Evolutionary conservation across 2,113 vertebrate species (phyloP).

Genomic region (Hemicordylus capensis): DNA sequence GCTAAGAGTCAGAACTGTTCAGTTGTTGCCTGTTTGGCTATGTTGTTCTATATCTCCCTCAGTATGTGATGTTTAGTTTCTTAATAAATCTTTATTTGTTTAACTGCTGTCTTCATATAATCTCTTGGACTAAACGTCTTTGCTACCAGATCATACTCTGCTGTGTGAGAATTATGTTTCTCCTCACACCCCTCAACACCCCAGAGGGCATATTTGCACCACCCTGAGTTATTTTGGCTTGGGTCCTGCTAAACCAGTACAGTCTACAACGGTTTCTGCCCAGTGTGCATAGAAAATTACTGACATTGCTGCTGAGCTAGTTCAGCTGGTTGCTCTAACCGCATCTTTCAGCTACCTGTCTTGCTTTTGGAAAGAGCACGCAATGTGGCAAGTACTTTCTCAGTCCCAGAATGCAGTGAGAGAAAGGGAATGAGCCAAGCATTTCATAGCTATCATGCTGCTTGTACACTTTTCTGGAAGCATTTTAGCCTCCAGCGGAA

Average conservation of each 20-base stretch:
- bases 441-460: not conserved
- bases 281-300: conserved; percentile 9
- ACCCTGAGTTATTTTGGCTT: not conserved
- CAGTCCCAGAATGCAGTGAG: not conserved
- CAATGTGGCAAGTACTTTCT: not conserved
- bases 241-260: not conserved
- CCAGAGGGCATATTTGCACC: not conserved
- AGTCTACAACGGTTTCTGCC: conserved; percentile 10
- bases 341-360: not conserved
- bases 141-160: no score
- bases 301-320: conserved; percentile 10
- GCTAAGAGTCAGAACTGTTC: no score
- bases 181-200: no score
- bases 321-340: conserved; percentile 11
- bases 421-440: not conserved
- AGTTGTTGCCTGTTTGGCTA: no score
- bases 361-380: not conserved
- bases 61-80: no score
- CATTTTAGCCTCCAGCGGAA: not conserved
- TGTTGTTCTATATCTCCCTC: no score
- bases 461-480: not conserved
- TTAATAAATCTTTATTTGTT: no score
- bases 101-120: no score
- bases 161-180: no score
- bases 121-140: no score